These are phyloP conservation scores for Biston stratarius DNA, from an alignment of 2,888 invertebrate genomes.

Conservation along the genomic window DNA sequence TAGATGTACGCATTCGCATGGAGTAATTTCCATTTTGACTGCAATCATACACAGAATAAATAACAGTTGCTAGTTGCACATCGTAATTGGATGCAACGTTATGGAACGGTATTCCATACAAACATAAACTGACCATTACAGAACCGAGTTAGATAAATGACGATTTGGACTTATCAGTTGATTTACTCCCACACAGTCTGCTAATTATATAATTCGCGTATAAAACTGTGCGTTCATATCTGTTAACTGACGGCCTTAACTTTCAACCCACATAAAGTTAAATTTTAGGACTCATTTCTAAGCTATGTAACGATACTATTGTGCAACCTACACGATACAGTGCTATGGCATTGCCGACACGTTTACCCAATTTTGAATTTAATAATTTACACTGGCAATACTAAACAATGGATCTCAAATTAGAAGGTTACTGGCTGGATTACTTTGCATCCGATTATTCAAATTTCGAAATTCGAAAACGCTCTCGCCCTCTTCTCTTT, in stretches of 20 bases:
- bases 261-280: slow-evolving; percentile 72
- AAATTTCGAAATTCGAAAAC: slow-evolving; percentile 60
- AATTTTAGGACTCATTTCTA: slow-evolving; percentile 69
- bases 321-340: slow-evolving; percentile 67
- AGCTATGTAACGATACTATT: slow-evolving; percentile 66
- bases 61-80: slow-evolving; percentile 48
- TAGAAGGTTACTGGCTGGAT: slow-evolving; percentile 65
- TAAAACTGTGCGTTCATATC: slow-evolving; percentile 70
- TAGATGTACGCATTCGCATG: too few relatives aligned
- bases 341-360: slow-evolving; percentile 66
- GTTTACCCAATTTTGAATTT: slow-evolving; percentile 75
- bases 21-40: slow-evolving; percentile 60
- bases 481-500: slow-evolving; percentile 26
- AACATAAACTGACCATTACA: slow-evolving; percentile 41
- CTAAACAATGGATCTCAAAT: slow-evolving; percentile 78
- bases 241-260: slow-evolving; percentile 77
- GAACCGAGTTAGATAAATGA: slow-evolving; percentile 40
- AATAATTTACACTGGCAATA: slow-evolving; percentile 72
- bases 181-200: slow-evolving; percentile 52
- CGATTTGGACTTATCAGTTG: slow-evolving; percentile 53
- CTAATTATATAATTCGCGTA: slow-evolving; percentile 65
- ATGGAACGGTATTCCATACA: slow-evolving; percentile 58
- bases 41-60: slow-evolving; percentile 51
- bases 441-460: slow-evolving; percentile 56
- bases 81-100: slow-evolving; percentile 59